These are phyloP conservation scores for Nothoprocta pentlandii DNA, from an alignment of 2,113 vertebrate genomes.

Conservation along the genomic window DNA sequence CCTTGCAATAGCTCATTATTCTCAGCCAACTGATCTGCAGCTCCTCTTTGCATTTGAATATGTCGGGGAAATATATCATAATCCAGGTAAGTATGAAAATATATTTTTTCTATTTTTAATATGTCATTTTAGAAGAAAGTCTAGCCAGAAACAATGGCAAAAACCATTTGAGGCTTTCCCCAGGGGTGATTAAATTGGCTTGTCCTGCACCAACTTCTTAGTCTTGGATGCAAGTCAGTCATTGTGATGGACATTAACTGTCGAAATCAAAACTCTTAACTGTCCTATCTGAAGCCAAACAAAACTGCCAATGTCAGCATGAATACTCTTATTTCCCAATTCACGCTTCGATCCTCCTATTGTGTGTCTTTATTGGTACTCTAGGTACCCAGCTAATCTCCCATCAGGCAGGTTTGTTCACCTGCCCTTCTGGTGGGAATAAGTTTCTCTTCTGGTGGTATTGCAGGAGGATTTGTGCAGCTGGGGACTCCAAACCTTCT, in stretches of 20 bases:
- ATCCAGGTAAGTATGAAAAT: constrained; percentile 84
- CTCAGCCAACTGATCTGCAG: constrained; percentile 95
- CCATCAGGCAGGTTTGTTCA: constrained; percentile 64
- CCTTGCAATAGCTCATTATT: constrained; percentile 97
- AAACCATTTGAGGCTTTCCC: constrained; percentile 42
- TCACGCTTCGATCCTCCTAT: constrained; percentile 20
- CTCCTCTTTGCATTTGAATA: constrained; percentile 99
- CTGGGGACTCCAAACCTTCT: constrained; percentile 69
- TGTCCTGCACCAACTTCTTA: not conserved
- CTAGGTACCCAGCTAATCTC: constrained; percentile 39
- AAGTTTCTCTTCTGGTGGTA: constrained; percentile 75
- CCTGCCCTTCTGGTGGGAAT: constrained; percentile 71
- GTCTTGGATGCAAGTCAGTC: not conserved
- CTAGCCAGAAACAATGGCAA: not conserved
- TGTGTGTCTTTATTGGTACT: constrained; percentile 30
- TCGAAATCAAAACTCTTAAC: not conserved
- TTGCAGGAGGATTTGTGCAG: constrained; percentile 76
- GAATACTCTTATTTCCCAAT: constrained; percentile 18
- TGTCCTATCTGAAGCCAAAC: constrained; percentile 37
- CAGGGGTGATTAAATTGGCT: not conserved
- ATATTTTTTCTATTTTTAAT: not conserved
- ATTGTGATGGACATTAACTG: not conserved
- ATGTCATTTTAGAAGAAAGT: not conserved
- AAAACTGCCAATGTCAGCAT: not conserved
- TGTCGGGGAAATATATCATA: constrained; percentile 89